Percentiles rank a stretch among this genome's conserved stretches.
Evolutionary conservation across 1,140 invertebrate species (phyloP).

Genomic region (Trichogramma pretiosum): DNA sequence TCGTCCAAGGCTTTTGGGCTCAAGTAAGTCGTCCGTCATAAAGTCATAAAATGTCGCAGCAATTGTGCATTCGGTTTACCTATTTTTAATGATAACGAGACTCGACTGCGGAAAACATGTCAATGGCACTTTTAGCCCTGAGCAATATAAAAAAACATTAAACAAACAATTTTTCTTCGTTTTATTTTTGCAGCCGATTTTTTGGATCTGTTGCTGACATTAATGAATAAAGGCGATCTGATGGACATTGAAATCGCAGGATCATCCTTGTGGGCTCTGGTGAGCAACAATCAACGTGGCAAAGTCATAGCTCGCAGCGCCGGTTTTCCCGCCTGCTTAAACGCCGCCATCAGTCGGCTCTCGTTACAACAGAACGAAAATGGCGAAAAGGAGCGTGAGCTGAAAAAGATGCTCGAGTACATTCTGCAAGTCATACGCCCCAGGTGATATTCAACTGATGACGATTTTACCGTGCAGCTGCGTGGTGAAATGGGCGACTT

Average conservation of each 20-base stretch:
- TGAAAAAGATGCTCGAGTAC: constrained; percentile 33
- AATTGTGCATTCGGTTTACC: no score
- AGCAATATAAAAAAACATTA: no score
- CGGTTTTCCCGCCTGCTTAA: constrained; percentile 33
- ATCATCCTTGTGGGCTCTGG: constrained; percentile 34
- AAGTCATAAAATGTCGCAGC: no score
- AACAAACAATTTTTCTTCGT: no score
- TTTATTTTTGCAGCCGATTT: constrained; percentile 30
- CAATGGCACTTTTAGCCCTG: no score
- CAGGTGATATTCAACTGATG: background rate
- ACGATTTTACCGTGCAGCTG: background rate
- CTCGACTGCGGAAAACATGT: no score
- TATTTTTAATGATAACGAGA: no score
- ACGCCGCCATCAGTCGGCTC: constrained; percentile 32
- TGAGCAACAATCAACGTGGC: constrained; percentile 40
- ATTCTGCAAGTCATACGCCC: constrained; percentile 27
- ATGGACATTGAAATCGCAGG: constrained; percentile 32
- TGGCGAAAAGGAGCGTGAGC: constrained; percentile 26
- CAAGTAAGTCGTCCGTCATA: constrained; percentile 23
- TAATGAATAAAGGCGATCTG: constrained; percentile 28
- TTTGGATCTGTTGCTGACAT: constrained; percentile 30
- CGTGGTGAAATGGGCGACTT: no score
- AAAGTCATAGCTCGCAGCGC: constrained; percentile 34
- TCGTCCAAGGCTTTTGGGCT: constrained; percentile 32
- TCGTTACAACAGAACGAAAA: constrained; percentile 17